These are phyloP conservation scores for Megalopta genalis DNA, from an alignment of 1,140 invertebrate species.

Conservation along the genomic window DNA sequence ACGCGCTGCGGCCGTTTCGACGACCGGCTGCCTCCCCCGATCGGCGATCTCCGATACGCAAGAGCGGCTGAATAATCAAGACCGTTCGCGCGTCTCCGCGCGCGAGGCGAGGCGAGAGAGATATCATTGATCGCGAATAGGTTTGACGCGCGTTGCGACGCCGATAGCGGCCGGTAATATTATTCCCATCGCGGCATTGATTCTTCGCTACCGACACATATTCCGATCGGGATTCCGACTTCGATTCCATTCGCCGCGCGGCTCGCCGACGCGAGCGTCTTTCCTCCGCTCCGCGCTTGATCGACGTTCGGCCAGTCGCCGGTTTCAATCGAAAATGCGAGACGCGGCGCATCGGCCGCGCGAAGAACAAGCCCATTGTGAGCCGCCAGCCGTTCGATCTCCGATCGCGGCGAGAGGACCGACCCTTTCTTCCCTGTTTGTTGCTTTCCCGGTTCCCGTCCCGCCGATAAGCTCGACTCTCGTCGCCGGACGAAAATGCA, in stretches of 20 bases:
- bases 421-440: constrained; percentile 43
- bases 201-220: constrained; percentile 5
- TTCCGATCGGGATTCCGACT: constrained; percentile 14
- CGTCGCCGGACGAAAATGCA: no score
- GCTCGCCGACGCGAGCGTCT: constrained; percentile 8
- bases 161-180: constrained; percentile 60
- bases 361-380: constrained; percentile 58
- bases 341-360: neutral
- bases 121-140: constrained; percentile 69
- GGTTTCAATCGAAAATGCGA: constrained; percentile 27
- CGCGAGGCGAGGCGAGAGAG: constrained; percentile 39
- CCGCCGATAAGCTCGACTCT: no score
- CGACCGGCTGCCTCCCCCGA: no score
- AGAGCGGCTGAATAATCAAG: constrained; percentile 64
- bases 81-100: constrained; percentile 57
- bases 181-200: constrained; percentile 31
- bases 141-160: constrained; percentile 45
- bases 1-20: no score
- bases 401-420: constrained; percentile 28
- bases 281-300: constrained; percentile 11
- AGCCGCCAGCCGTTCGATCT: constrained; percentile 63
- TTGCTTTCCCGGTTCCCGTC: neutral
- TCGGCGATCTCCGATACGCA: constrained; percentile 37
- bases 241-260: neutral
- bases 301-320: constrained; percentile 28